These are phyloP conservation scores for Globia sparganii DNA, from an alignment of 2,888 invertebrate species.

Conservation along the genomic window DNA sequence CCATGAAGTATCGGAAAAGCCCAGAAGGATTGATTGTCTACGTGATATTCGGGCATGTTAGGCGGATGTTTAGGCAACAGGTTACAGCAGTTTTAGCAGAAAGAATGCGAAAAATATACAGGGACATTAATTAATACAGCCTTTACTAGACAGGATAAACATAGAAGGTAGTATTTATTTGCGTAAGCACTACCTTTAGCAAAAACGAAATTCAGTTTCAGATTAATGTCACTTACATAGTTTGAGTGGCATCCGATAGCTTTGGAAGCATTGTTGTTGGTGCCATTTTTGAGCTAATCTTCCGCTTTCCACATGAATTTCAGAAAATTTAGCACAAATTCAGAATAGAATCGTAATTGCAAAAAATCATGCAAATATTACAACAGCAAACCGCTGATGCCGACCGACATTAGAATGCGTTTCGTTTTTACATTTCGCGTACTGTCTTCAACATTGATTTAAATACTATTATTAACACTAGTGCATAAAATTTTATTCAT, in stretches of 20 bases:
- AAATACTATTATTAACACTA: no score
- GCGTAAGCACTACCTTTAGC: constrained; percentile 50
- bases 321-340: constrained; percentile 65
- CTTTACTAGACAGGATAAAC: constrained; percentile 2
- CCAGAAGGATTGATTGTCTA: constrained; percentile 29
- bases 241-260: constrained; percentile 86
- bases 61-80: constrained; percentile 57
- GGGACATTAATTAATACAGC: neutral
- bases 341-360: constrained; percentile 72
- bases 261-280: constrained; percentile 86
- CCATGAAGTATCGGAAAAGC: constrained; percentile 23
- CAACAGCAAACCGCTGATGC: constrained; percentile 81
- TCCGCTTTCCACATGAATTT: constrained; percentile 82
- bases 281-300: constrained; percentile 80
- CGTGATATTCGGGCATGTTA: constrained; percentile 50
- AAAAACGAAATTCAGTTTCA: constrained; percentile 57
- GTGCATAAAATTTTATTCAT: no score
- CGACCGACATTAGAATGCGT: constrained; percentile 83
- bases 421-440: constrained; percentile 62
- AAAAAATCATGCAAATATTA: constrained; percentile 77
- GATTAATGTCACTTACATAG: constrained; percentile 83
- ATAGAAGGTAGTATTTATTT: constrained; percentile 35
- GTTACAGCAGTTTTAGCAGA: constrained; percentile 44
- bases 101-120: neutral
- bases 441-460: neutral